Conservation (phyloP, 37 sponge, comb jelly and placozoan species). For the Spongilla lacustris region DNA sequence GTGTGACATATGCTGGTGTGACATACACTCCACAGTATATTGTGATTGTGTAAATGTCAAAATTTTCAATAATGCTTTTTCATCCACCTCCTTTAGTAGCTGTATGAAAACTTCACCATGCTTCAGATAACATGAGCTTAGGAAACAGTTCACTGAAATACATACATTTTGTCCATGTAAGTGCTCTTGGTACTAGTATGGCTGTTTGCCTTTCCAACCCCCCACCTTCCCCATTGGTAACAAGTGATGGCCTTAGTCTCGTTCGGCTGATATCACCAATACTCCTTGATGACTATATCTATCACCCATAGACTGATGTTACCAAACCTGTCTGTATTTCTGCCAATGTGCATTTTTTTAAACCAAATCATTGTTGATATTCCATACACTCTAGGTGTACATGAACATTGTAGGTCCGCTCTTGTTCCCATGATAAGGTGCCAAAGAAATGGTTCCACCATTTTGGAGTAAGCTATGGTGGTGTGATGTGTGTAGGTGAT, state of each 20-base stretch:
- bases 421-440: no score
- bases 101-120: no score
- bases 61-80: no score
- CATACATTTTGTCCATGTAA: no score
- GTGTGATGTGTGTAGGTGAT: background rate
- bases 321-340: background rate
- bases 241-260: conserved; percentile 18
- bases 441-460: background rate
- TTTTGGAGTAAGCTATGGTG: background rate
- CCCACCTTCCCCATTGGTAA: background rate
- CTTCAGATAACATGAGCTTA: no score
- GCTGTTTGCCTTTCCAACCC: background rate
- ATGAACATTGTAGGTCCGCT: no score
- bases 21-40: no score
- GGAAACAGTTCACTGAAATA: no score
- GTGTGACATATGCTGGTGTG: no score
- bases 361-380: background rate
- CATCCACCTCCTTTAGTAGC: no score
- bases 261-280: conserved; percentile 35
- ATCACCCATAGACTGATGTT: conserved; percentile 81
- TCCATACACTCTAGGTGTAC: background rate
- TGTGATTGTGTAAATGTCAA: no score
- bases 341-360: background rate
- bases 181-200: no score
- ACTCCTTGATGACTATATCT: conserved; percentile 17